Evolutionary conservation across 2,797 vertebrate species (phyloP).

Genomic region (Antennarius maculatus): DNA sequence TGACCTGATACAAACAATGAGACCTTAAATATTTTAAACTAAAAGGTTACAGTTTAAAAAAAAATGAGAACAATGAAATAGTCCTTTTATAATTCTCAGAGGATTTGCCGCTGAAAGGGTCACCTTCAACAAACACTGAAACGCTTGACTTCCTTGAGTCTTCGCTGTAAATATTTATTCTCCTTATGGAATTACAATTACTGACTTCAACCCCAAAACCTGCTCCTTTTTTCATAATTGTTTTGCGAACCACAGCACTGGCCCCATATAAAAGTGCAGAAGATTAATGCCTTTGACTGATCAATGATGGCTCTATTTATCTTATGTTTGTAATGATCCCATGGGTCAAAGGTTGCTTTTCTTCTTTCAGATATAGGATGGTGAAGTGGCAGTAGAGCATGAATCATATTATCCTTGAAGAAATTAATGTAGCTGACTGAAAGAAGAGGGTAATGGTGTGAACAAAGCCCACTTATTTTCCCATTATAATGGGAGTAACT

Average conservation of each 20-base stretch:
- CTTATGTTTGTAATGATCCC: conserved; percentile 46
- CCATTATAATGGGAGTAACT: conserved; percentile 28
- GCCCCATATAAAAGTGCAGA: conserved; percentile 25
- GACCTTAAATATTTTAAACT: too few species aligned
- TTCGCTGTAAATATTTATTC: conserved; percentile 2
- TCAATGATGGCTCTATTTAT: conserved; percentile 39
- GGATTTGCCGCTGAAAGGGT: too few species aligned
- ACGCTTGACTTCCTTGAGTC: not conserved
- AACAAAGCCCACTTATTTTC: conserved; percentile 60
- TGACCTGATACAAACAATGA: too few species aligned
- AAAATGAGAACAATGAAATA: too few species aligned
- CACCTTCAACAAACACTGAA: too few species aligned
- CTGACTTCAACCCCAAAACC: conserved; percentile 1
- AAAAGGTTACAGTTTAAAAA: too few species aligned
- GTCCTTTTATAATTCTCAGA: too few species aligned
- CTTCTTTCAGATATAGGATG: conserved; percentile 53
- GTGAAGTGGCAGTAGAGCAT: conserved; percentile 68
- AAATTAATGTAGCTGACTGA: conserved; percentile 71
- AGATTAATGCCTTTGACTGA: conserved; percentile 40
- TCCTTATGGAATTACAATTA: not conserved
- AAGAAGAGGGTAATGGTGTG: conserved; percentile 72
- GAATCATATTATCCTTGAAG: conserved; percentile 70
- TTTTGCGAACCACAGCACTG: conserved; percentile 10
- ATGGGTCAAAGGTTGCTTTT: conserved; percentile 63
- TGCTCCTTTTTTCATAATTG: conserved; percentile 11